Evolutionary conservation across 2,797 vertebrate genomes (phyloP).

Genomic region (Artibeus jamaicensis): DNA sequence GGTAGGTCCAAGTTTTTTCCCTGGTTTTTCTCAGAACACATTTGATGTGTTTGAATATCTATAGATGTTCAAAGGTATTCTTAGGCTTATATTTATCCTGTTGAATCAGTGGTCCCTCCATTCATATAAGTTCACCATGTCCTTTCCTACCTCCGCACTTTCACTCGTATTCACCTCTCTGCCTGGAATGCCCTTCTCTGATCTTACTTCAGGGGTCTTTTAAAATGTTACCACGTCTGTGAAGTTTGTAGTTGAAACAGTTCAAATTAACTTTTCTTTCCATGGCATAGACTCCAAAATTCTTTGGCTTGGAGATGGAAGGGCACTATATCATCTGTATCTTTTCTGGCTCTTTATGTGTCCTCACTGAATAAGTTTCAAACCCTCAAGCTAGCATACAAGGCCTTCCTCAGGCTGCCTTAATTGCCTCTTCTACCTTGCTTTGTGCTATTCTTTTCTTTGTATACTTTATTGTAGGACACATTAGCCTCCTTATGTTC

Average conservation of each 20-base stretch:
- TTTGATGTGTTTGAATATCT: background rate
- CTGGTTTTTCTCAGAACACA: background rate
- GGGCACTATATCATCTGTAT: background rate
- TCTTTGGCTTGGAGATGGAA: background rate
- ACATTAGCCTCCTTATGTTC: background rate
- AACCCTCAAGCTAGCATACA: background rate
- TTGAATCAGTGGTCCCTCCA: background rate
- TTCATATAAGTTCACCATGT: background rate
- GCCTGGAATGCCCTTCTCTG: background rate
- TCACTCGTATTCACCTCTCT: background rate
- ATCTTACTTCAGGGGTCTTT: background rate
- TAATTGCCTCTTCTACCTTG: background rate
- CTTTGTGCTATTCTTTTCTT: background rate
- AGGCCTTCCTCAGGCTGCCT: background rate
- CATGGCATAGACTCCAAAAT: background rate
- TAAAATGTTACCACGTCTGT: background rate
- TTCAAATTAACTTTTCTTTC: slow-evolving; percentile 6
- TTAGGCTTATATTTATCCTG: background rate
- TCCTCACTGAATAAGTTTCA: background rate
- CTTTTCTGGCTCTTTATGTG: background rate
- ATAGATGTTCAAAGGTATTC: background rate
- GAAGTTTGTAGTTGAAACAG: background rate
- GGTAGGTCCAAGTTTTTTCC: background rate
- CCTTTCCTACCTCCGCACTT: background rate
- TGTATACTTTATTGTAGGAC: background rate